These are phyloP conservation scores for Gadus chalcogrammus DNA, from an alignment of 2,113 vertebrate species.

Conservation along the genomic window DNA sequence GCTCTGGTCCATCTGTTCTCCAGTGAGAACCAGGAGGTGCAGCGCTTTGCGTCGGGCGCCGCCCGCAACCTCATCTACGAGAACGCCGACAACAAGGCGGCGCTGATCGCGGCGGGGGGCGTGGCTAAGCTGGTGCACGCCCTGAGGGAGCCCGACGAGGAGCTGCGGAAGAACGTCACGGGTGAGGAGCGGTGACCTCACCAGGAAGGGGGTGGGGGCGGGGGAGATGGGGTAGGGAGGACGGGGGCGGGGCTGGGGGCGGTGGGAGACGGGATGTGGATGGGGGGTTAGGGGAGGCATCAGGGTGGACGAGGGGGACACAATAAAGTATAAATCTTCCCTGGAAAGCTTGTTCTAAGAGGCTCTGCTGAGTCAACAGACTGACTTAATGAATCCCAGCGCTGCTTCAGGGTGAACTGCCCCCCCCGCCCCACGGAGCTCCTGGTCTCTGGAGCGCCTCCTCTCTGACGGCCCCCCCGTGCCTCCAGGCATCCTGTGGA, in stretches of 20 bases:
- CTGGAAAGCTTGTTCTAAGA: background rate
- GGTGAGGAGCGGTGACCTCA: constrained; percentile 62
- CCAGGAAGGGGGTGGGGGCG: no score
- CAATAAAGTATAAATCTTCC: no score
- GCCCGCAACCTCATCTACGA: constrained; percentile 95
- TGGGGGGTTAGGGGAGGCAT: no score
- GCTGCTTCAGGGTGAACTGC: no score
- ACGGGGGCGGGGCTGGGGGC: no score
- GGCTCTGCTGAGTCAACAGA: background rate
- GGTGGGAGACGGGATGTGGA: no score
- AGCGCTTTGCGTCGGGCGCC: constrained; percentile 88
- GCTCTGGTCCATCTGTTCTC: constrained; percentile 89
- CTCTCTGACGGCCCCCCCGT: background rate
- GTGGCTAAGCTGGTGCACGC: constrained; percentile 80
- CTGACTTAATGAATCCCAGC: no score
- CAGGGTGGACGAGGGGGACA: no score
- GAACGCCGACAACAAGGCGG: constrained; percentile 85
- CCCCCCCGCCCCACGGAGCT: no score
- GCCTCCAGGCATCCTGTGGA: constrained; percentile 90
- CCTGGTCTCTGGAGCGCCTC: background rate
- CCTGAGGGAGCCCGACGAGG: constrained; percentile 79
- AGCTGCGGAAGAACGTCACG: constrained; percentile 91
- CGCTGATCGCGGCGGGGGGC: constrained; percentile 84
- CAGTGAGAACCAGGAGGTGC: constrained; percentile 88
- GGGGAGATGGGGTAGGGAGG: no score